These are phyloP conservation scores for Amphipyra tragopoginis DNA, from an alignment of 2,888 invertebrate genomes.

Conservation along the genomic window DNA sequence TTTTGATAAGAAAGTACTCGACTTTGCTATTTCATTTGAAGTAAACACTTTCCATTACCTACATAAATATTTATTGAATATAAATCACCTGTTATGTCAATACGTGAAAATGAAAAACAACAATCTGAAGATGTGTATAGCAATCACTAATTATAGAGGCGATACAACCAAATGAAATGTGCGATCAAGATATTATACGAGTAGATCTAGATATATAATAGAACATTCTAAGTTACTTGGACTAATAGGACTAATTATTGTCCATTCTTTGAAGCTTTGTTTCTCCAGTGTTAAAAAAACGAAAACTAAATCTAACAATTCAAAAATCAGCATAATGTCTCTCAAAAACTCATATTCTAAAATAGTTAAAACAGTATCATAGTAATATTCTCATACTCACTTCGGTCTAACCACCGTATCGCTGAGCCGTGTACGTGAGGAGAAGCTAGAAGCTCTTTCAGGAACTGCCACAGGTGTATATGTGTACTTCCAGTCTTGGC, in stretches of 20 bases:
- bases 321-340: slow-evolving; percentile 7
- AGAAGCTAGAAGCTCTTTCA: slow-evolving; percentile 97
- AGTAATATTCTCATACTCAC: slow-evolving; percentile 73
- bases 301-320: too few relatives aligned
- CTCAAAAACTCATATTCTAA: slow-evolving; percentile 11
- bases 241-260: too few relatives aligned
- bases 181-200: too few relatives aligned
- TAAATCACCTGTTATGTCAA: background rate
- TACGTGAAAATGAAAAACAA: too few relatives aligned
- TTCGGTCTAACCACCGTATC: slow-evolving; percentile 99
- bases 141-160: too few relatives aligned
- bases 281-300: too few relatives aligned
- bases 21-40: background rate
- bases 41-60: background rate
- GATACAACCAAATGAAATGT: too few relatives aligned
- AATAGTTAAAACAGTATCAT: background rate
- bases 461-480: slow-evolving; percentile 99
- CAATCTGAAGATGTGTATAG: too few relatives aligned
- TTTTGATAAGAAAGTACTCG: slow-evolving; percentile 15
- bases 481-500: slow-evolving; percentile 93
- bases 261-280: too few relatives aligned
- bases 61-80: background rate
- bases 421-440: slow-evolving; percentile 97
- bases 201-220: too few relatives aligned
- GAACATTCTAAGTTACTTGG: too few relatives aligned